These are phyloP conservation scores for Agrotis exclamationis DNA, from an alignment of 2,888 invertebrate species.

Conservation along the genomic window DNA sequence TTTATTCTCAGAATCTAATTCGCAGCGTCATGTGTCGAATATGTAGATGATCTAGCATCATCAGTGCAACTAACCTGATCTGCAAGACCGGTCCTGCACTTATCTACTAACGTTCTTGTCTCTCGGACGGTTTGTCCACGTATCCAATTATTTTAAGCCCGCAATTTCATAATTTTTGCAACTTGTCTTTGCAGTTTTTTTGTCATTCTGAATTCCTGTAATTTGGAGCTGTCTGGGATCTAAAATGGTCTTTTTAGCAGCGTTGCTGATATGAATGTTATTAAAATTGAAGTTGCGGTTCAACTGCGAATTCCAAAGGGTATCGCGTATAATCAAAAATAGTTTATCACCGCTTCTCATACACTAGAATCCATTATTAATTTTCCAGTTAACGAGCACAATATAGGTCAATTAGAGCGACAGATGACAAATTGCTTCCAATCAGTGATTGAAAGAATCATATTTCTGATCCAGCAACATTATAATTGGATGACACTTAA, in stretches of 20 bases:
- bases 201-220: neutral
- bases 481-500: slow-evolving; percentile 21
- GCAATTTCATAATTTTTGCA: slow-evolving; percentile 3
- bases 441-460: slow-evolving; percentile 40
- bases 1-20: neutral
- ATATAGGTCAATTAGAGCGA: slow-evolving; percentile 27
- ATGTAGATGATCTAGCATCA: slow-evolving; percentile 28
- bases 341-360: neutral
- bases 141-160: neutral
- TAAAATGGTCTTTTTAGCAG: too few relatives aligned
- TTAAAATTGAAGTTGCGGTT: too few relatives aligned
- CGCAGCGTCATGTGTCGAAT: slow-evolving; percentile 1
- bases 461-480: slow-evolving; percentile 21
- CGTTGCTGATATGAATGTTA: too few relatives aligned
- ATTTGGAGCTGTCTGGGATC: too few relatives aligned
- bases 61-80: slow-evolving; percentile 15
- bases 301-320: too few relatives aligned
- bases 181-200: neutral
- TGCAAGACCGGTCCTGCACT: slow-evolving; percentile 47
- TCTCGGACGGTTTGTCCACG: slow-evolving; percentile 22
- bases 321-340: neutral
- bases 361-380: slow-evolving; percentile 13
- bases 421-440: slow-evolving; percentile 37
- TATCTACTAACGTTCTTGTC: slow-evolving; percentile 45
- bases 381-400: slow-evolving; percentile 25